phyloP scores from a whole-genome alignment of 1,140 invertebrate genomes.

The Dolichoris vasculosae region DNA sequence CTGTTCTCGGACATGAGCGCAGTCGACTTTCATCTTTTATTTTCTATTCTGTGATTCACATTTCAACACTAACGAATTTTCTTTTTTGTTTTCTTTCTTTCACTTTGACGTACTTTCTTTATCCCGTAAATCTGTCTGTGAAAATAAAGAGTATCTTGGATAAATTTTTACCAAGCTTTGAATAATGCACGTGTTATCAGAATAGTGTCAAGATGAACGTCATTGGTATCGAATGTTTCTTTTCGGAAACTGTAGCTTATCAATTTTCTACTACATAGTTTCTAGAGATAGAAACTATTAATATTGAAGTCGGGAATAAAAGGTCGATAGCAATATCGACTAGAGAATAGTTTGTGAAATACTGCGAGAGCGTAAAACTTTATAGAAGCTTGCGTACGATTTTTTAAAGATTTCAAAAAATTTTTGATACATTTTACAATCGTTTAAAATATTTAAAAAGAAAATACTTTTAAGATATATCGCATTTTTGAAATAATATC shows the following conservation, averaged over 20 bases:
- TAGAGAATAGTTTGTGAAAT: slow-evolving; percentile 1
- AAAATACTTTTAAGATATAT: not conserved
- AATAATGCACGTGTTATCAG: not conserved
- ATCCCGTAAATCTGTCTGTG: not conserved
- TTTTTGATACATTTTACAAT: not conserved
- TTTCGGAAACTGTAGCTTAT: not conserved
- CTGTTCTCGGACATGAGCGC: not conserved
- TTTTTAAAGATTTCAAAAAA: not conserved
- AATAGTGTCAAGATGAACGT: not conserved
- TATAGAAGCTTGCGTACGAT: not conserved
- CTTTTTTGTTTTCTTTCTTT: no score
- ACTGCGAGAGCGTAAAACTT: not conserved
- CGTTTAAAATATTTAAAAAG: not conserved
- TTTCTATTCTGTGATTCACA: not conserved
- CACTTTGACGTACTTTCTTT: no score
- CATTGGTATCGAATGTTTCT: not conserved
- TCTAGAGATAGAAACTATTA: not conserved
- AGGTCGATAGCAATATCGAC: not conserved
- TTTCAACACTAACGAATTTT: not conserved
- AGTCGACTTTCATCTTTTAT: not conserved
- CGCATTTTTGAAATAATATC: not conserved
- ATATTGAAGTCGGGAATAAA: not conserved
- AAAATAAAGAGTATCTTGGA: not conserved
- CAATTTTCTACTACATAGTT: not conserved
- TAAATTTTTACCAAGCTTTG: not conserved